phyloP scores from a whole-genome alignment of 2,888 invertebrate species.

The Caenorhabditis japonica region DNA sequence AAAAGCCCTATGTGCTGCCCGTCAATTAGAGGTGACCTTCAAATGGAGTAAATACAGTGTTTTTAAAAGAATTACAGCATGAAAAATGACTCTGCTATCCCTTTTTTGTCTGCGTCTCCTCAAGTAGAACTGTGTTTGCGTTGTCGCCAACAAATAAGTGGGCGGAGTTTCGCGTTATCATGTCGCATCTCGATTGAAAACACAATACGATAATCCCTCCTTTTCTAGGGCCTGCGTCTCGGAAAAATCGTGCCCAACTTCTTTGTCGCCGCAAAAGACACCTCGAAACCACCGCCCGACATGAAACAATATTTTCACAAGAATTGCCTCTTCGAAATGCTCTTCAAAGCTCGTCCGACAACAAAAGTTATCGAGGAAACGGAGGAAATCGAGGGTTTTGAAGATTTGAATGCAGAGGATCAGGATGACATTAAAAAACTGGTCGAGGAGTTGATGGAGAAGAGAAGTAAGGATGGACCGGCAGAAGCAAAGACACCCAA shows the following conservation, averaged over 20 bases:
- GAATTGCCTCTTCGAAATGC: conserved; percentile 86
- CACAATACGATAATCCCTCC: too few relatives aligned
- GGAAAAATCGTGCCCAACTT: conserved; percentile 87
- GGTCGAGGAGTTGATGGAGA: conserved; percentile 60
- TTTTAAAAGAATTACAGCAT: too few relatives aligned
- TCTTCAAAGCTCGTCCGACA: conserved; percentile 85
- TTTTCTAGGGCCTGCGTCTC: conserved; percentile 80
- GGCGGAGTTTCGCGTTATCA: too few relatives aligned
- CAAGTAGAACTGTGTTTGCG: too few relatives aligned
- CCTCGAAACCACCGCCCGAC: conserved; percentile 80
- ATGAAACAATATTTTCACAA: conserved; percentile 82
- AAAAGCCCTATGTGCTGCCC: too few relatives aligned
- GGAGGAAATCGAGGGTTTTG: conserved; percentile 83
- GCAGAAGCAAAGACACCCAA: conserved; percentile 46
- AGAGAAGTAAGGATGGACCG: conserved; percentile 42
- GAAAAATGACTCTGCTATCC: too few relatives aligned
- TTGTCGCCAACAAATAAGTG: too few relatives aligned
- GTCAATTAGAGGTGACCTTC: too few relatives aligned
- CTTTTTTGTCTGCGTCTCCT: too few relatives aligned
- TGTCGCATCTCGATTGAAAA: too few relatives aligned
- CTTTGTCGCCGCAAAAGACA: conserved; percentile 81
- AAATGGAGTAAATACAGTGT: too few relatives aligned
- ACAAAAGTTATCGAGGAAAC: conserved; percentile 86
- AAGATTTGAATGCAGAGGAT: conserved; percentile 43
- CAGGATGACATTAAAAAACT: conserved; percentile 52